These are phyloP conservation scores for Drymodes brunneopygia DNA, from an alignment of 2,113 vertebrate species.

Conservation along the genomic window DNA sequence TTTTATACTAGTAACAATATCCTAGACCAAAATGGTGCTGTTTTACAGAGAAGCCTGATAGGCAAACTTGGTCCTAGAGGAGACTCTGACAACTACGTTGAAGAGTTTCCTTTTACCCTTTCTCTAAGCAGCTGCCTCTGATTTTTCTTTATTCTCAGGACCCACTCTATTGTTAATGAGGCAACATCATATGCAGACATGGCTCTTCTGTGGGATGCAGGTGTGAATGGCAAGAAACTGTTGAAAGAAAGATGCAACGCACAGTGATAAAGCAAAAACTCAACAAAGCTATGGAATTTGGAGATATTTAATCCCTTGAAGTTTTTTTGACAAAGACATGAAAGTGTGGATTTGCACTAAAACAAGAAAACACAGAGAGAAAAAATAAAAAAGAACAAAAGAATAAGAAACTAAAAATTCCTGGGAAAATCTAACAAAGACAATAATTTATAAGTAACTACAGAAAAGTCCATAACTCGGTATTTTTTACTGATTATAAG, in stretches of 20 bases:
- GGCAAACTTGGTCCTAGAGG: background rate
- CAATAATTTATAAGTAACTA: background rate
- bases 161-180: background rate
- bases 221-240: background rate
- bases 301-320: background rate
- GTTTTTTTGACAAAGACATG: background rate
- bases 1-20: background rate
- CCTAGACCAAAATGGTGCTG: background rate
- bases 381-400: background rate
- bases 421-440: background rate
- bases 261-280: background rate
- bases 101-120: background rate
- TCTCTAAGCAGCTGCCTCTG: background rate
- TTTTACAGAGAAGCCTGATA: background rate
- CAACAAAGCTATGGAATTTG: background rate
- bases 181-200: background rate
- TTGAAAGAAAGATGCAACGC: background rate
- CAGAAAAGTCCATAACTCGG: background rate
- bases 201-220: background rate
- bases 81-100: fast-evolving
- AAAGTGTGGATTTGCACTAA: background rate
- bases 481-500: background rate
- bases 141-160: background rate
- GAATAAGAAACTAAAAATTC: background rate
- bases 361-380: background rate